A percentile compares a stretch with the other conserved stretches of the same genome.
Conservation (phyloP, 2,113 vertebrate genomes). For the Phoenicopterus ruber region DNA sequence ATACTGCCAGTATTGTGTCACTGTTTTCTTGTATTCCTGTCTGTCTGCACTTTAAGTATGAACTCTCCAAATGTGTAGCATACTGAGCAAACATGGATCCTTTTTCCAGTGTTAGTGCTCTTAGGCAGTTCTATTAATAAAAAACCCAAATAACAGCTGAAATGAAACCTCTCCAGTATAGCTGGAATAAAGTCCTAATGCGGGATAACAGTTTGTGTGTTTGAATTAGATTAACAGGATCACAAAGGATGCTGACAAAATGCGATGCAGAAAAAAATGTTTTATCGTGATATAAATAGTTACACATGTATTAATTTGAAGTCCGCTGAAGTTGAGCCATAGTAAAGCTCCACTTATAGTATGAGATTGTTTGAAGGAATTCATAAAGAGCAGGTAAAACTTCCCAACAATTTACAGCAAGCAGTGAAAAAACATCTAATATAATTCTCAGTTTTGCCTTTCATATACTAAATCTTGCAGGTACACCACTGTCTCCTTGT, state of each 20-base stretch:
- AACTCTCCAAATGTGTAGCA: background rate
- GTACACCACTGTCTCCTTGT: background rate
- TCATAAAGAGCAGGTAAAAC: background rate
- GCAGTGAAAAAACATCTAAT: background rate
- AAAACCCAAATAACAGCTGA: background rate
- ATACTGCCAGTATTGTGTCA: background rate
- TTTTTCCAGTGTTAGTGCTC: background rate
- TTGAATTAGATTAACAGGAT: constrained; percentile 20
- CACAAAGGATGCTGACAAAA: background rate
- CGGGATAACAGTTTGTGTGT: background rate
- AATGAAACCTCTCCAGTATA: background rate
- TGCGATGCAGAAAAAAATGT: background rate
- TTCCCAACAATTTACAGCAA: background rate
- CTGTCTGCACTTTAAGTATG: background rate
- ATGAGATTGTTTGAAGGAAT: background rate
- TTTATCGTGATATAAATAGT: background rate
- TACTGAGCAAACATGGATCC: background rate
- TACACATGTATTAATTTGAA: constrained; percentile 13
- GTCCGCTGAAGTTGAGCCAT: background rate
- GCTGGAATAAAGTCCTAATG: background rate
- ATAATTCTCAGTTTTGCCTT: background rate
- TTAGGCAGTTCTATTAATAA: background rate
- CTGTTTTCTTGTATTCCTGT: background rate
- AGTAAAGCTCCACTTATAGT: background rate
- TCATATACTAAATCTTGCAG: background rate